Percentiles rank a stretch among this genome's conserved stretches.
Conservation (phyloP, 2,888 invertebrate species). For the Cordilura impudica region DNA sequence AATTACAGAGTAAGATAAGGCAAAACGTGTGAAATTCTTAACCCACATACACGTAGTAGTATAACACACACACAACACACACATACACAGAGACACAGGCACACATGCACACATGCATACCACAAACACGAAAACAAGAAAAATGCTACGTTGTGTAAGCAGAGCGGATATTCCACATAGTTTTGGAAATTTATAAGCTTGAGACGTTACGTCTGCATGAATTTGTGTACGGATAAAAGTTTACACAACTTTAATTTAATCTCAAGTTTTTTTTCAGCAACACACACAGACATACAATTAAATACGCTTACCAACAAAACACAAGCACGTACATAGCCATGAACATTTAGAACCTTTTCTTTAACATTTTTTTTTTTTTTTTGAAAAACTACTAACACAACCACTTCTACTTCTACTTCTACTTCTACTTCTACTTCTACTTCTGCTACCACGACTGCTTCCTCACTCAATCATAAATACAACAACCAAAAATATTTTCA, state of each 20-base stretch:
- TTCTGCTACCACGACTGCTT: constrained; percentile 13
- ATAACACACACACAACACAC: neutral
- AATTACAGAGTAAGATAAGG: constrained; percentile 40
- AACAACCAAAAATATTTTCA: constrained; percentile 9
- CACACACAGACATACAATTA: constrained; percentile 1
- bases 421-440: neutral
- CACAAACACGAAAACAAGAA: neutral
- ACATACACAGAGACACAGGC: neutral
- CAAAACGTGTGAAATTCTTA: constrained; percentile 46
- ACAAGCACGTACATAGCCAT: constrained; percentile 25
- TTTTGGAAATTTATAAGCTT: constrained; percentile 48
- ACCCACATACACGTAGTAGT: constrained; percentile 39
- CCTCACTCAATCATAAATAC: constrained; percentile 49
- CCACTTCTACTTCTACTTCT: neutral
- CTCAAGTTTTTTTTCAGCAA: constrained; percentile 38
- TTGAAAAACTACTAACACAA: constrained; percentile 26
- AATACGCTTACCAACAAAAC: neutral
- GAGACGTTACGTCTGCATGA: constrained; percentile 21
- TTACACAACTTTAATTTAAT: constrained; percentile 55
- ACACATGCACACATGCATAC: constrained; percentile 4
- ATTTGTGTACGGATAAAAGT: neutral
- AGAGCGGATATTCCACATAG: constrained; percentile 28
- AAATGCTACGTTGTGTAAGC: constrained; percentile 18
- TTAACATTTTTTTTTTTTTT: constrained; percentile 29
- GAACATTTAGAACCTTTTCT: neutral